These are phyloP conservation scores for Agrilus planipennis DNA, from an alignment of 1,140 invertebrate species.

Conservation along the genomic window DNA sequence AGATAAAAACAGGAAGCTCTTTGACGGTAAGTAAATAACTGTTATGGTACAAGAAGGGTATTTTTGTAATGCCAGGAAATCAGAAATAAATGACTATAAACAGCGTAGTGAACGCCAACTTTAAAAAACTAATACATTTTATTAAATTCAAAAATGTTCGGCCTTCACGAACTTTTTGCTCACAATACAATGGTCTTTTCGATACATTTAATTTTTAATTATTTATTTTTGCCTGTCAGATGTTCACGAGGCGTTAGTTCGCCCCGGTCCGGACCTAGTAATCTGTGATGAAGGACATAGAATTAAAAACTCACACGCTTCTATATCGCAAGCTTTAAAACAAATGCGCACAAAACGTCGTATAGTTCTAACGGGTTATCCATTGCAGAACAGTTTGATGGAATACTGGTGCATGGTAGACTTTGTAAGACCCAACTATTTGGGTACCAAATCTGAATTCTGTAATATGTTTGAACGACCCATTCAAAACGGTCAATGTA, in stretches of 20 bases:
- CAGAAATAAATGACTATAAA: too few relatives aligned
- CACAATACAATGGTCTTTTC: too few relatives aligned
- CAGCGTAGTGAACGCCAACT: too few relatives aligned
- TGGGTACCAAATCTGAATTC: slow-evolving; percentile 87
- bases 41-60: too few relatives aligned
- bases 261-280: slow-evolving; percentile 87
- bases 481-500: slow-evolving; percentile 89
- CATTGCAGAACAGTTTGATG: slow-evolving; percentile 89
- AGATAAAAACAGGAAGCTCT: slow-evolving; percentile 71
- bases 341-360: slow-evolving; percentile 81
- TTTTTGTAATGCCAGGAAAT: too few relatives aligned
- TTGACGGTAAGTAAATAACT: slow-evolving; percentile 56
- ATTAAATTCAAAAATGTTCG: too few relatives aligned
- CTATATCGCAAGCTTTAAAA: slow-evolving; percentile 83
- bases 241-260: slow-evolving; percentile 75
- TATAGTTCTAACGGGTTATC: slow-evolving; percentile 89
- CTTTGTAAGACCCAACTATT: slow-evolving; percentile 87
- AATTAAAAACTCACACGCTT: slow-evolving; percentile 93
- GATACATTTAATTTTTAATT: not conserved
- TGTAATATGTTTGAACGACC: slow-evolving; percentile 93
- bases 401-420: slow-evolving; percentile 98
- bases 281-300: slow-evolving; percentile 93
- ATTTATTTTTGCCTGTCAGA: slow-evolving; percentile 40
- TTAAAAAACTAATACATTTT: too few relatives aligned
- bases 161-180: too few relatives aligned